Base-by-base conservation (phyloP, 2,888 invertebrate species). In the Xylota segnis region DNA sequence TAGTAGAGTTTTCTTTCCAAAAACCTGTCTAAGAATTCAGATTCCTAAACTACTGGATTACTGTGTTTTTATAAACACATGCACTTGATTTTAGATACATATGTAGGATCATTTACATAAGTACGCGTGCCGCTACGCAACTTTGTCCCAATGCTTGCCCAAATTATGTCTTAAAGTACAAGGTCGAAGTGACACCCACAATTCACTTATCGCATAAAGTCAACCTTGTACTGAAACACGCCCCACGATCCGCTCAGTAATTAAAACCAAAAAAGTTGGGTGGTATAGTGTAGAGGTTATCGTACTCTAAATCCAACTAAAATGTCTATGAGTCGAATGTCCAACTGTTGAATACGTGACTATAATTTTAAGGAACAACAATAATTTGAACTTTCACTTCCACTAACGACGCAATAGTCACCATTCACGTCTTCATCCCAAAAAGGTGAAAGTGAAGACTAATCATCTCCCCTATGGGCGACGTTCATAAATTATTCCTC, bases 281-380 rank as follows among this genome's bases (percentile, higher is more conserved):
- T 56, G 34, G 56, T 34, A 56, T 10, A 56, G 34, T 56, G n/a
- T 32, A 58, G n/a, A 40, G 59, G 59, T 59, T 59, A 59, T 59
- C 59, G 59, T 59, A 59, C 59, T 59, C 23, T 23, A 37, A 18
- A 59, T 12, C 37, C 58, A 14, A 34, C 0, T 18, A 5, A 37
- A 58, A 12, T 18, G 34, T 10, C 12, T 40, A n/a, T n/a, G 6
- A 59, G 59, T 59, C 59, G 37, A 59, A 40, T 37, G 59, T 59
- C 37, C 59, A 40, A 40, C 16, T n/a, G 7, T 14, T 56, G 1
- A 5, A 23, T 52, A 27, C 52, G 27, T 52, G 52, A 23, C 9
- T n/a, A 27, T 52, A 10, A n/a, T 52, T 47, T 12, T 5, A 50
- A 23, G 23, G 16, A 50, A 50, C 10, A 58, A 18, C 12, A 23